A percentile compares a stretch with the other conserved stretches of the same genome.
Conservation (phyloP, 1,140 invertebrate genomes). For the Drosophila tristis region DNA sequence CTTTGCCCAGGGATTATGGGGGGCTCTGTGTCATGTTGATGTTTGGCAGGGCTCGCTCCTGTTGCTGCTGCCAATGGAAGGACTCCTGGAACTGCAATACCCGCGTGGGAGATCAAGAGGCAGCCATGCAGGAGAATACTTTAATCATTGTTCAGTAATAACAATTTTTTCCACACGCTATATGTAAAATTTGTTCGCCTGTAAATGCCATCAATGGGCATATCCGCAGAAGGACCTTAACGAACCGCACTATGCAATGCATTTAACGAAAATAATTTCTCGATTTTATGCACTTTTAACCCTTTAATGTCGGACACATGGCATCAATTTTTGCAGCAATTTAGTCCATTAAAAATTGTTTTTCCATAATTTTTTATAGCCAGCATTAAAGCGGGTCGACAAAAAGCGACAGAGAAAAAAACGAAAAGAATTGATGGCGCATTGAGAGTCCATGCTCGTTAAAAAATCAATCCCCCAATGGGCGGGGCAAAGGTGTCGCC, state of each 20-base stretch:
- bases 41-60: slow-evolving; percentile 5
- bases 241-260: slow-evolving; percentile 4
- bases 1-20: slow-evolving; percentile 30
- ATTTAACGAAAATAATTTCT: slow-evolving; percentile 50
- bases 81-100: no score
- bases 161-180: background rate
- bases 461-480: slow-evolving; percentile 79
- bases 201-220: no score
- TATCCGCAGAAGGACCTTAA: no score
- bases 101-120: no score
- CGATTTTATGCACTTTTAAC: slow-evolving; percentile 60
- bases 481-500: slow-evolving; percentile 67
- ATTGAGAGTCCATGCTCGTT: slow-evolving; percentile 63
- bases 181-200: no score
- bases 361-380: slow-evolving; percentile 71
- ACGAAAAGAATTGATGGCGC: slow-evolving; percentile 39
- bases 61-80: no score
- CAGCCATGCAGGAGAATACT: no score
- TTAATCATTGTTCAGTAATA: no score
- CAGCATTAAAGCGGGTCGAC: slow-evolving; percentile 34
- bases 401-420: slow-evolving; percentile 19
- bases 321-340: slow-evolving; percentile 50
- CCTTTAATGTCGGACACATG: slow-evolving; percentile 61
- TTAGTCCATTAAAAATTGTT: slow-evolving; percentile 73
- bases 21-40: slow-evolving; percentile 34